Evolutionary conservation across 2,797 vertebrate species (phyloP).

Genomic region (Bryconaethiops microstoma): DNA sequence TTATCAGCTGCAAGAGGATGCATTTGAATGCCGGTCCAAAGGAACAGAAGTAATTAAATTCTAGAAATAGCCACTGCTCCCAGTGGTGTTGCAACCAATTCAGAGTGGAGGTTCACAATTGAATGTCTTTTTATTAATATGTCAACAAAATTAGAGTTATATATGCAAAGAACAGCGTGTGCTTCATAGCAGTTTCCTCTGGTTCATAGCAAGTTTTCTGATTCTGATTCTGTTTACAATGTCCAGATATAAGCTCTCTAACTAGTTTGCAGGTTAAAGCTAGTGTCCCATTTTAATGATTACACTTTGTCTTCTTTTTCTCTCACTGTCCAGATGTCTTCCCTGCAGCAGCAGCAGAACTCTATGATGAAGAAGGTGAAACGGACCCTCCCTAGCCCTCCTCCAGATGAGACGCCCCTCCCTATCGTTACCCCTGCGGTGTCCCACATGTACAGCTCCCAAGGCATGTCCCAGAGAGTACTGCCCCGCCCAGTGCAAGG

Average conservation of each 20-base stretch:
- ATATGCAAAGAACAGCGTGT: too few relatives aligned
- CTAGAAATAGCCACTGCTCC: background rate
- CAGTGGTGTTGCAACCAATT: background rate
- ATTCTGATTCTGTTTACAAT: too few relatives aligned
- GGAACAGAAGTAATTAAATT: constrained; percentile 2
- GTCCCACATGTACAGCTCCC: constrained; percentile 88
- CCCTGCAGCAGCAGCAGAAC: constrained; percentile 91
- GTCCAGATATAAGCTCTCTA: background rate
- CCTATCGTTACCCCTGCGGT: constrained; percentile 88
- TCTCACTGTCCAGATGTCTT: constrained; percentile 82
- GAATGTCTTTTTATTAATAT: too few relatives aligned
- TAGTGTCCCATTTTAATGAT: constrained; percentile 26
- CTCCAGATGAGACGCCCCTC: constrained; percentile 92
- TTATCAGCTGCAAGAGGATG: background rate
- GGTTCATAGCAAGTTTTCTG: too few relatives aligned
- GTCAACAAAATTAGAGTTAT: too few relatives aligned
- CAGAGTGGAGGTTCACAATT: too few relatives aligned
- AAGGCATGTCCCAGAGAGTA: constrained; percentile 86
- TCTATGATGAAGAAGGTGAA: constrained; percentile 96
- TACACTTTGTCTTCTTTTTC: background rate
- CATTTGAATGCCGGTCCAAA: background rate
- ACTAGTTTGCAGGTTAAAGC: constrained; percentile 62
- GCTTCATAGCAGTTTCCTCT: too few relatives aligned
- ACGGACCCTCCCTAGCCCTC: constrained; percentile 96
- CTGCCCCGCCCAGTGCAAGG: constrained; percentile 79